Percentiles rank a stretch among this genome's conserved stretches.
phyloP scores from a whole-genome alignment of 2,797 vertebrate genomes.

The Semotilus atromaculatus region DNA sequence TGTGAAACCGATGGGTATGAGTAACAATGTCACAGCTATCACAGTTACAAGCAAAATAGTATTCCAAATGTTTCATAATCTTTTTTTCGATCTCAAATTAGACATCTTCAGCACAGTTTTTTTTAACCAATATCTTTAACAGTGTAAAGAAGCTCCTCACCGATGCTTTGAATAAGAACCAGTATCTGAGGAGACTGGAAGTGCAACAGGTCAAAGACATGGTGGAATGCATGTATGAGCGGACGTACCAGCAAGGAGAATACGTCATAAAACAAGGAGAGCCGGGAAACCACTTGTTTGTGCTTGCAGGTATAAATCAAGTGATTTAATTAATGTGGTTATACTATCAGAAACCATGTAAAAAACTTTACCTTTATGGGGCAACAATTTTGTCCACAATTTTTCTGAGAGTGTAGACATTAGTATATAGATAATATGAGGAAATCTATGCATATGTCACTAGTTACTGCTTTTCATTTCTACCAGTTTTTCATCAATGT shows the following conservation, averaged over 20 bases:
- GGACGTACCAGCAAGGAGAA: slow-evolving; percentile 87
- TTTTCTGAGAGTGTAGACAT: neutral
- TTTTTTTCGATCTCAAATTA: neutral
- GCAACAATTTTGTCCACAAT: neutral
- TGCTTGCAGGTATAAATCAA: slow-evolving; percentile 85
- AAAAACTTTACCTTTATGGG: neutral
- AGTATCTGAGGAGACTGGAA: slow-evolving; percentile 90
- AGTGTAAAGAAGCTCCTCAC: slow-evolving; percentile 92
- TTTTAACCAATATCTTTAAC: slow-evolving; percentile 26
- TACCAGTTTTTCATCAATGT: neutral
- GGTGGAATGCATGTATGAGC: slow-evolving; percentile 95
- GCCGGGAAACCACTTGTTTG: slow-evolving; percentile 89
- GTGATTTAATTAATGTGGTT: neutral
- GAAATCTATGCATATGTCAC: neutral
- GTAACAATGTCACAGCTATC: neutral
- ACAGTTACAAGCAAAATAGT: neutral
- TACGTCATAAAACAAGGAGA: slow-evolving; percentile 90
- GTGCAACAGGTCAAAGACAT: slow-evolving; percentile 90
- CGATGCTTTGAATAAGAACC: slow-evolving; percentile 90
- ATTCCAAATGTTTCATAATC: neutral
- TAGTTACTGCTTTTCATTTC: neutral
- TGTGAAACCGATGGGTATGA: no score
- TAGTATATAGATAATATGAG: neutral
- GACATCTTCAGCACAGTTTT: neutral
- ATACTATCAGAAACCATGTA: neutral